Conservation (phyloP, 2,888 invertebrate genomes). For the Lathronympha strigana region DNA sequence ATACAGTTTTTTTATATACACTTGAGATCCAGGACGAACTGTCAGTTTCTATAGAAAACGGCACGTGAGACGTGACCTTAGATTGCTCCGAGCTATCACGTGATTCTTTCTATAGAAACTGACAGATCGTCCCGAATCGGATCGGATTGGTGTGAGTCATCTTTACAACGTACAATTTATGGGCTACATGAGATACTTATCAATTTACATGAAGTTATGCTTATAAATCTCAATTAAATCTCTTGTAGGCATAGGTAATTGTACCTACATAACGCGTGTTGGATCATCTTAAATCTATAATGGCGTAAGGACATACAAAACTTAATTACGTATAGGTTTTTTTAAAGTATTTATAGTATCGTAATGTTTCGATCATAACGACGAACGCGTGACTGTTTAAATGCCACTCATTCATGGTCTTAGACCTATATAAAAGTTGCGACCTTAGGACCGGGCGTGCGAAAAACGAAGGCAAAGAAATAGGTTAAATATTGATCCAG, state of each 20-base stretch:
- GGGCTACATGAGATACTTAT: conserved; percentile 44
- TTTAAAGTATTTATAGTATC: not conserved
- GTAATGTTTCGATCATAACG: conserved; percentile 22
- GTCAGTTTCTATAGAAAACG: too few relatives aligned
- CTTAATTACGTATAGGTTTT: not conserved
- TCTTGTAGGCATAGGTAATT: conserved; percentile 37
- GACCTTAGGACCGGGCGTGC: not conserved
- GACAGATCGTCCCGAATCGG: too few relatives aligned
- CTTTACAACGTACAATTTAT: conserved; percentile 44
- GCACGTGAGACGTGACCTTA: too few relatives aligned
- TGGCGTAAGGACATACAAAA: not conserved
- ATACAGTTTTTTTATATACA: too few relatives aligned
- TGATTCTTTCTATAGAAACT: too few relatives aligned
- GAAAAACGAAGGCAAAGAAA: not conserved
- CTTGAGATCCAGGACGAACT: too few relatives aligned
- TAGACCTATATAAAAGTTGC: not conserved
- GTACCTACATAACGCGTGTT: conserved; percentile 38
- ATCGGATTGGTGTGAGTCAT: too few relatives aligned
- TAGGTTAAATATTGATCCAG: not conserved
- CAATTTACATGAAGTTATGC: conserved; percentile 45
- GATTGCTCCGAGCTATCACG: too few relatives aligned
- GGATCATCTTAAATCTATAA: not conserved
- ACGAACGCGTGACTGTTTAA: conserved; percentile 23
- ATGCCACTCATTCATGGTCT: conserved; percentile 22
- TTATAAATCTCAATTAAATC: conserved; percentile 57